These are phyloP conservation scores for Holothuria leucospilota DNA, from an alignment of 53 echinoderm and acorn worm species.

Conservation along the genomic window DNA sequence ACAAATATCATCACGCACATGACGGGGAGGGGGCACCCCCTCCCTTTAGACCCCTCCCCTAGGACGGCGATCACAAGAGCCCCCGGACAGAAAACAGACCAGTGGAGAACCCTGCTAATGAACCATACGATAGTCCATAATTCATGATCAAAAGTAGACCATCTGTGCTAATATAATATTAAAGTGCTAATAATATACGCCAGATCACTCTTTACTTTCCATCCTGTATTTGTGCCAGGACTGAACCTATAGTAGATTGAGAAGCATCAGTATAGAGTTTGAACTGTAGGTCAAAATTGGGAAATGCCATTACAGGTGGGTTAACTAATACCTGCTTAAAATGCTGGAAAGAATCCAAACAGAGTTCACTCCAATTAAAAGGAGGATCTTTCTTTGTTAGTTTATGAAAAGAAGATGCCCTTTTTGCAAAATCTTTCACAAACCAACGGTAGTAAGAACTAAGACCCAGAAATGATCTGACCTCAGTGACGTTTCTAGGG, in stretches of 20 bases:
- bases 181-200: slow-evolving; percentile 60
- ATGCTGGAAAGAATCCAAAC: slow-evolving; percentile 48
- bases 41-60: no score
- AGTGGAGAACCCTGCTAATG: neutral
- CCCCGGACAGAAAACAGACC: no score
- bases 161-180: neutral
- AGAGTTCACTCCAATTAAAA: slow-evolving; percentile 39
- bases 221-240: slow-evolving; percentile 52
- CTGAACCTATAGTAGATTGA: no score
- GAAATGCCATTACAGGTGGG: no score
- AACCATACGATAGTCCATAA: slow-evolving; percentile 67
- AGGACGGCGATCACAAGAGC: no score
- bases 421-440: slow-evolving; percentile 21
- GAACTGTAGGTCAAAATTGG: no score
- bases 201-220: slow-evolving; percentile 60
- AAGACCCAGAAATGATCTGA: slow-evolving; percentile 22
- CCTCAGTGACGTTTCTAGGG: neutral
- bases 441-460: slow-evolving; percentile 22
- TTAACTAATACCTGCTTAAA: slow-evolving; percentile 11
- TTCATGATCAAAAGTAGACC: slow-evolving; percentile 64
- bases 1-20: no score
- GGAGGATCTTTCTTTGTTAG: slow-evolving; percentile 38
- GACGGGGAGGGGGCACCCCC: no score
- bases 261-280: no score
- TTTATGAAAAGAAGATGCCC: neutral